A percentile compares a stretch with the other conserved stretches of the same genome.
Conservation (phyloP, 1,140 invertebrate genomes). For the Akabosia matsudoensis region DNA sequence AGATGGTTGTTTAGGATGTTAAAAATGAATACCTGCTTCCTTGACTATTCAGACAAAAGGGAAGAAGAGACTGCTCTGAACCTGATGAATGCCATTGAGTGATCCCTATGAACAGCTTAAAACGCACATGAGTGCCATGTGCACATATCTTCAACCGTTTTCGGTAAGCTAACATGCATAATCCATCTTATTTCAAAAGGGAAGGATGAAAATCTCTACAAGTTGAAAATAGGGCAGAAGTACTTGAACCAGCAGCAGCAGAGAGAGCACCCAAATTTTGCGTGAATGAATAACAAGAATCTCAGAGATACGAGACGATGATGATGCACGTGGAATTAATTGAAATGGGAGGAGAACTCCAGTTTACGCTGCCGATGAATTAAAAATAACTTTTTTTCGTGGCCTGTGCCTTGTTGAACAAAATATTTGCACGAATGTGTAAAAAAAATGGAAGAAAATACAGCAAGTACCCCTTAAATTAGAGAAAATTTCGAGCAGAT, state of each 20-base stretch:
- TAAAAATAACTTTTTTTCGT: not conserved
- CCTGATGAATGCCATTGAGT: too few relatives aligned
- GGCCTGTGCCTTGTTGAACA: not conserved
- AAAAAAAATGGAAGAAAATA: not conserved
- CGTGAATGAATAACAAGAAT: not conserved
- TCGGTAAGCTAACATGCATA: too few relatives aligned
- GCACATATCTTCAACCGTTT: too few relatives aligned
- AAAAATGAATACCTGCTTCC: too few relatives aligned
- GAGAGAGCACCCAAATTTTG: not conserved
- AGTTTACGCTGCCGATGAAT: not conserved
- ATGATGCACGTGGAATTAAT: conserved; percentile 28
- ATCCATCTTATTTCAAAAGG: too few relatives aligned
- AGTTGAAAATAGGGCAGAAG: not conserved
- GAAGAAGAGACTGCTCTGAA: too few relatives aligned
- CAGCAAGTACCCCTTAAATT: conserved; percentile 33
- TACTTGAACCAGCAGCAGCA: not conserved
- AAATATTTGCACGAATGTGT: not conserved
- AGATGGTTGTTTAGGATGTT: not conserved
- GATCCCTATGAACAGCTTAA: too few relatives aligned
- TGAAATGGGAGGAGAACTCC: conserved; percentile 41
- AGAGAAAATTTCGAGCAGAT: conserved; percentile 44
- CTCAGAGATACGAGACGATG: not conserved
- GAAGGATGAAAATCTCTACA: not conserved
- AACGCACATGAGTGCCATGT: too few relatives aligned
- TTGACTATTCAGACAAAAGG: too few relatives aligned